These are phyloP conservation scores for Ibidorhyncha struthersii DNA, from an alignment of 2,113 vertebrate species.

Conservation along the genomic window DNA sequence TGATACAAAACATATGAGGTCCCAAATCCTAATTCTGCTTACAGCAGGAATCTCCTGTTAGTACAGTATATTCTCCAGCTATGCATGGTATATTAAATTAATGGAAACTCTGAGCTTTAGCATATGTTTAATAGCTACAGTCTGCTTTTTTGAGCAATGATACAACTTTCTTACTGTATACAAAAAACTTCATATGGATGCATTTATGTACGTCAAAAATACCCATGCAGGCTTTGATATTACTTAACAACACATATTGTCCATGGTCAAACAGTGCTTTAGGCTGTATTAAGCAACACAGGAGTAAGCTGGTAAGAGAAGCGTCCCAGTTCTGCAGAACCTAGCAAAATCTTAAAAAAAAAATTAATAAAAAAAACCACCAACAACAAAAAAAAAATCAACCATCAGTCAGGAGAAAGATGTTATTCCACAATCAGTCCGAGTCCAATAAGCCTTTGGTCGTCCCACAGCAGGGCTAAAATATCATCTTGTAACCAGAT, in stretches of 20 bases:
- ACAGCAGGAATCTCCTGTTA: background rate
- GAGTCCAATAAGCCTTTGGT: background rate
- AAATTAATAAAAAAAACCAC: too few species aligned
- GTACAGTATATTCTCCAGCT: background rate
- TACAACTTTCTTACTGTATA: background rate
- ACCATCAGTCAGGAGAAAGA: background rate
- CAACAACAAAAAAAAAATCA: too few species aligned
- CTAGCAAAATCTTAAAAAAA: background rate
- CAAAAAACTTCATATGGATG: background rate
- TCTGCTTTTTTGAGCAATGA: background rate
- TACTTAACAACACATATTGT: background rate
- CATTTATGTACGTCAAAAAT: background rate
- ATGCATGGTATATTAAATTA: background rate
- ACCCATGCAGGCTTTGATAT: background rate
- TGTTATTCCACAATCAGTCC: background rate
- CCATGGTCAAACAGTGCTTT: background rate
- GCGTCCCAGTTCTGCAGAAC: background rate
- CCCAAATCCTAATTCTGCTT: background rate
- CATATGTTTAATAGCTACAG: conserved; percentile 37
- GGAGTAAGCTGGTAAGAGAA: background rate
- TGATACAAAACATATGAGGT: conserved; percentile 33
- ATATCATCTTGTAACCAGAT: background rate
- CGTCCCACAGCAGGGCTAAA: background rate
- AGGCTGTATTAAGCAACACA: background rate
- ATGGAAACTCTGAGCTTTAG: conserved; percentile 34